Evolutionary conservation across 2,888 invertebrate species (phyloP).

Genomic region (Arge pagana): DNA sequence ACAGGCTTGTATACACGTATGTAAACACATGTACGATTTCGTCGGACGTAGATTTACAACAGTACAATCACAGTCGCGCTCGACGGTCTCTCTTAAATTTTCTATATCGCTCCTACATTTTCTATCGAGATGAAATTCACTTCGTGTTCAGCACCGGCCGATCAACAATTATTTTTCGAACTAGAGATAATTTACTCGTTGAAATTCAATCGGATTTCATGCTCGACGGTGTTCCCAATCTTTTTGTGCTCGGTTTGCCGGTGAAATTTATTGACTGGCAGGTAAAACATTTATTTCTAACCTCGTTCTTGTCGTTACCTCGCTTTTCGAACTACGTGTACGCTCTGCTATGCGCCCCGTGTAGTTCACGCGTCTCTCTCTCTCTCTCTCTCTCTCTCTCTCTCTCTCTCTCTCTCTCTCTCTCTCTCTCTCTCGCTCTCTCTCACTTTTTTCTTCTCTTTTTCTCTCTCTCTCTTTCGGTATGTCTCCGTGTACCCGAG

Average conservation of each 20-base stretch:
- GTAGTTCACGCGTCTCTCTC: no score
- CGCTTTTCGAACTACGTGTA: no score
- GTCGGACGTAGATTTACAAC: not conserved
- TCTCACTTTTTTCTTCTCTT: conserved; percentile 2
- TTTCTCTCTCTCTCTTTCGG: conserved; percentile 20
- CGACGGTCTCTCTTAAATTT: conserved; percentile 8
- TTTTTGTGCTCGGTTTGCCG: not conserved
- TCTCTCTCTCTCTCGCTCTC: no score
- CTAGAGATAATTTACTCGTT: not conserved
- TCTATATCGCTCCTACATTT: no score
- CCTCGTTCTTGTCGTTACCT: conserved; percentile 12
- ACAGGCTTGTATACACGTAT: not conserved
- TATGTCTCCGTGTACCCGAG: conserved; percentile 17
- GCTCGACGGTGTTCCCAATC: conserved; percentile 1
- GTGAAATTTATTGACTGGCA: conserved; percentile 20
- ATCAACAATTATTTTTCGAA: conserved; percentile 10
- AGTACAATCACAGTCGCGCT: not conserved
- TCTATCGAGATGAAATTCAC: no score
- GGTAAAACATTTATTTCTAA: conserved; percentile 16
- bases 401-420: conserved; percentile 12
- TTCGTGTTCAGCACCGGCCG: no score
- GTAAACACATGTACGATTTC: not conserved
- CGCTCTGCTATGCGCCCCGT: no score
- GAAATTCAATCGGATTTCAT: not conserved
- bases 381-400: conserved; percentile 13